Evolutionary conservation across 2,888 invertebrate genomes (phyloP).

Genomic region (Alsophila aescularia): DNA sequence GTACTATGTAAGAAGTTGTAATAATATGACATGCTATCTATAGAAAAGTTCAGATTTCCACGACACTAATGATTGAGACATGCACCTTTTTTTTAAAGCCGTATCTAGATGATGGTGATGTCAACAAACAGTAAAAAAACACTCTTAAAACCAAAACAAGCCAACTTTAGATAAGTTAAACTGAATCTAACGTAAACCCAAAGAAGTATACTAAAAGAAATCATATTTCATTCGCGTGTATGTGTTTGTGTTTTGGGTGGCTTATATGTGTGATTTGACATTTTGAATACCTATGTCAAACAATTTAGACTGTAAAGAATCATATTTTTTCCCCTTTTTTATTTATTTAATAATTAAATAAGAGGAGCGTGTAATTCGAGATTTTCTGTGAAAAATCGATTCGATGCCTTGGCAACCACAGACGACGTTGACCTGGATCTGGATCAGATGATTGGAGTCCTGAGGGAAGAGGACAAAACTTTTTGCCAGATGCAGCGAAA

Average conservation of each 20-base stretch:
- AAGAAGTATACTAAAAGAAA: constrained; percentile 17
- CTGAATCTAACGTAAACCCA: constrained; percentile 22
- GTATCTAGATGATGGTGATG: constrained; percentile 2
- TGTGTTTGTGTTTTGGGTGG: constrained; percentile 10
- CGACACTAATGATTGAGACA: constrained; percentile 41
- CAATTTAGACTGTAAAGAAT: too few relatives aligned
- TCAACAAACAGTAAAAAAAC: constrained; percentile 9
- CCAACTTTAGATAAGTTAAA: constrained; percentile 23
- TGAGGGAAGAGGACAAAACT: too few relatives aligned
- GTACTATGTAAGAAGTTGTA: neutral
- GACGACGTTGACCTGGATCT: too few relatives aligned
- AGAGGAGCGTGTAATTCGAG: too few relatives aligned
- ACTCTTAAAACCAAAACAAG: constrained; percentile 29
- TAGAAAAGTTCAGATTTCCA: constrained; percentile 2
- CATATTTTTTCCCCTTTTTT: too few relatives aligned
- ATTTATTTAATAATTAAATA: too few relatives aligned
- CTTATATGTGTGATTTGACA: too few relatives aligned
- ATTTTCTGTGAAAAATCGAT: too few relatives aligned
- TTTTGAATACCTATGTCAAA: too few relatives aligned
- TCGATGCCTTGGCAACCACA: too few relatives aligned
- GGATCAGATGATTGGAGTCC: too few relatives aligned
- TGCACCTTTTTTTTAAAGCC: constrained; percentile 42
- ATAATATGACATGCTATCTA: constrained; percentile 3
- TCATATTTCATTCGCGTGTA: constrained; percentile 8
- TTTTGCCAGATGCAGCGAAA: too few relatives aligned